A percentile compares a stretch with the other conserved stretches of the same genome.
Conservation (phyloP, 2,797 vertebrate species). For the Micromesistius poutassou region DNA sequence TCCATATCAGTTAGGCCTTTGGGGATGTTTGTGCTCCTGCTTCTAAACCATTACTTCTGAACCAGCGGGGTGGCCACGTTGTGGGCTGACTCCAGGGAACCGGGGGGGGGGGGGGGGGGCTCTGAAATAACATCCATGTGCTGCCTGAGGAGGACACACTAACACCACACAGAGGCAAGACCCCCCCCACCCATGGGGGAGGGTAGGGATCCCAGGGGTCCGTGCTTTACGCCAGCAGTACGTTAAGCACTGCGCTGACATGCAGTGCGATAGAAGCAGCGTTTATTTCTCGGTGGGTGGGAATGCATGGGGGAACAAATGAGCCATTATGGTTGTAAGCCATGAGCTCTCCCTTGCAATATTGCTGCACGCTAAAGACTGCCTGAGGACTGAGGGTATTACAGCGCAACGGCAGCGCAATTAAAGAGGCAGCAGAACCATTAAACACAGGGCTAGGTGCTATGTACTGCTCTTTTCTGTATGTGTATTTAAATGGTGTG, state of each 20-base stretch:
- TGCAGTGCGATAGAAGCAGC: not conserved
- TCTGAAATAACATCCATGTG: not conserved
- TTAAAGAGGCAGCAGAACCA: constrained; percentile 38
- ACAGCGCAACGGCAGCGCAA: constrained; percentile 53
- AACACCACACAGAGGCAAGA: not conserved
- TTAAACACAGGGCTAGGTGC: constrained; percentile 9
- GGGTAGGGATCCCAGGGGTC: not conserved
- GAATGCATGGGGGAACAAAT: constrained; percentile 34
- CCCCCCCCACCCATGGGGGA: not conserved
- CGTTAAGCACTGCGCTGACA: not conserved
- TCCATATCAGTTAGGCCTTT: not conserved
- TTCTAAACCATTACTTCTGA: not conserved
- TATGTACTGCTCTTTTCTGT: not conserved
- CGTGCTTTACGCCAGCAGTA: not conserved
- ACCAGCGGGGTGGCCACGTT: not conserved
- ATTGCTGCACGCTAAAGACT: constrained; percentile 19
- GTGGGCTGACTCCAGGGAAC: not conserved
- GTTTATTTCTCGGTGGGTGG: constrained; percentile 29
- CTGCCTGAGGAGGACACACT: too few species aligned
- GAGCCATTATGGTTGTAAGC: constrained; percentile 35
- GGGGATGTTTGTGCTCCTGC: not conserved
- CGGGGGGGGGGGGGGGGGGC: not conserved
- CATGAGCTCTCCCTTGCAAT: constrained; percentile 18
- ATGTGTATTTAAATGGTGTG: not conserved
- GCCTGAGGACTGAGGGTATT: constrained; percentile 39